Evolutionary conservation across 2,888 invertebrate genomes (phyloP).

Genomic region (Xestia c-nigrum): DNA sequence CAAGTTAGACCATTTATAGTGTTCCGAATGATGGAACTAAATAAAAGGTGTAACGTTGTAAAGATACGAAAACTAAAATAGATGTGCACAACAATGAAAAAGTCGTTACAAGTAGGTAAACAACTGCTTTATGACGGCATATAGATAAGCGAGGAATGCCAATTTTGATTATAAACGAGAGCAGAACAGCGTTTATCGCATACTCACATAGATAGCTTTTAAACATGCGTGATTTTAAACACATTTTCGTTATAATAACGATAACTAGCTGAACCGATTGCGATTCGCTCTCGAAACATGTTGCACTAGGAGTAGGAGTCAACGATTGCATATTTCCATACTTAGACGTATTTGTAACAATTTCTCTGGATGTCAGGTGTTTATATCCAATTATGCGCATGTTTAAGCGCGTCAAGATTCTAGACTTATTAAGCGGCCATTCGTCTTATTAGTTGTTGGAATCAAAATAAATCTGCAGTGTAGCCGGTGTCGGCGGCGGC

Average conservation of each 20-base stretch:
- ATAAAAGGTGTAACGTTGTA: constrained; percentile 54
- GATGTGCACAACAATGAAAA: constrained; percentile 75
- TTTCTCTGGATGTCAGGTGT: constrained; percentile 42
- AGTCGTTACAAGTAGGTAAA: constrained; percentile 77
- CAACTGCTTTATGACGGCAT: constrained; percentile 79
- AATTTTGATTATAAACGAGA: constrained; percentile 88
- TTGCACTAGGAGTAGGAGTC: constrained; percentile 14
- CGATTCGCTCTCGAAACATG: constrained; percentile 48
- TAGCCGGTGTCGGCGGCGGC: constrained; percentile 68
- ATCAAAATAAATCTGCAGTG: constrained; percentile 78
- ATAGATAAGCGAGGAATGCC: constrained; percentile 87
- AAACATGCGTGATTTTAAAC: constrained; percentile 82
- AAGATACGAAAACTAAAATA: constrained; percentile 63
- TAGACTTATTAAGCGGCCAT: constrained; percentile 63
- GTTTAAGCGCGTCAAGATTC: constrained; percentile 41
- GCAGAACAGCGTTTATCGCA: constrained; percentile 83
- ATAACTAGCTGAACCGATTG: constrained; percentile 65
- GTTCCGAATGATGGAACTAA: constrained; percentile 57
- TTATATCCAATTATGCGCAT: constrained; percentile 21
- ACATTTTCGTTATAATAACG: constrained; percentile 74
- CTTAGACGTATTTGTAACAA: constrained; percentile 31
- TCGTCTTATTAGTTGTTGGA: constrained; percentile 72
- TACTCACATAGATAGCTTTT: constrained; percentile 84
- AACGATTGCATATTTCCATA: constrained; percentile 26
- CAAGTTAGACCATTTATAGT: constrained; percentile 55